Evolutionary conservation across 1,140 invertebrate genomes (phyloP).

Genomic region (Eciton burchellii): DNA sequence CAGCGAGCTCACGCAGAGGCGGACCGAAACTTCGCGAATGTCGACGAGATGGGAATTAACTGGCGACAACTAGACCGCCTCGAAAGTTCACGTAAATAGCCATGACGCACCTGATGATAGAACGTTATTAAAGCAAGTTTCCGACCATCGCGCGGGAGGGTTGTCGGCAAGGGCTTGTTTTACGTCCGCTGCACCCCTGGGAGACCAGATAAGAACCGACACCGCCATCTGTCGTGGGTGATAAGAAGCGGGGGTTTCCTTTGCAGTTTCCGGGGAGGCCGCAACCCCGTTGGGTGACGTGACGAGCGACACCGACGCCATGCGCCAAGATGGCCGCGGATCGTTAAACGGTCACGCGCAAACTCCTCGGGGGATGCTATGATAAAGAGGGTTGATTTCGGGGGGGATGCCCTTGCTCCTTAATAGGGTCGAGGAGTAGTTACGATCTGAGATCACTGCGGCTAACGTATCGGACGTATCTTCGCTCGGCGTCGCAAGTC

Average conservation of each 20-base stretch:
- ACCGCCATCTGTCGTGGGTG: slow-evolving; percentile 80
- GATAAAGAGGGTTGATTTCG: slow-evolving; percentile 65
- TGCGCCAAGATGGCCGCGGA: slow-evolving; percentile 82
- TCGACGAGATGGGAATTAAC: no score
- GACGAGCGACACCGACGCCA: slow-evolving; percentile 76
- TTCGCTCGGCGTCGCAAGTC: background rate
- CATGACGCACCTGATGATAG: background rate
- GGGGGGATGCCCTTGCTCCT: slow-evolving; percentile 58
- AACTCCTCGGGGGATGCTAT: slow-evolving; percentile 67
- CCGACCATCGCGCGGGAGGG: no score
- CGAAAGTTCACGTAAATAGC: background rate
- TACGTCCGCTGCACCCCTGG: background rate
- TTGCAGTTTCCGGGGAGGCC: slow-evolving; percentile 82
- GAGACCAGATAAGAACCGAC: slow-evolving; percentile 73
- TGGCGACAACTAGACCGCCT: background rate
- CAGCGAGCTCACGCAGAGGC: no score
- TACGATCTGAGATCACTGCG: slow-evolving; percentile 63
- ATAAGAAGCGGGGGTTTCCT: slow-evolving; percentile 80
- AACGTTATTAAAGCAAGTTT: no score
- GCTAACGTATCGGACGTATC: slow-evolving; percentile 38
- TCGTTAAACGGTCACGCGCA: slow-evolving; percentile 78
- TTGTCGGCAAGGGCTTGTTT: background rate
- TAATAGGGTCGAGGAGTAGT: slow-evolving; percentile 70
- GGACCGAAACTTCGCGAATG: no score
- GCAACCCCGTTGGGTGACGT: slow-evolving; percentile 74